Evolutionary conservation across 1,140 invertebrate genomes (phyloP), one percentile per base, ranked within the genome.

Genomic region (Eurosta solidaginis): DNA sequence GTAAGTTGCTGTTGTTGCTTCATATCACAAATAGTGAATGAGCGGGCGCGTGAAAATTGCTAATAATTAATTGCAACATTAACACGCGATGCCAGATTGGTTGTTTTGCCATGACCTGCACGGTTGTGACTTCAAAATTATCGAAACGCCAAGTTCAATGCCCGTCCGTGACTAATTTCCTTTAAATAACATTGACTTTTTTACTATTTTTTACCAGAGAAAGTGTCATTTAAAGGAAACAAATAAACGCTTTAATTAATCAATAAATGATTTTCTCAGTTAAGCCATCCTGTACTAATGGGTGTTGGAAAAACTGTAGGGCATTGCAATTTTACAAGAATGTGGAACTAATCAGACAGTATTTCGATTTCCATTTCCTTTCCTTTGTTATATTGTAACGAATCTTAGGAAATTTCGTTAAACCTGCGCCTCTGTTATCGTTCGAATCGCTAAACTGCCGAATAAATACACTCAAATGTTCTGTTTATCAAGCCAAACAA

Each of bases 131-230:
- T 68, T 68, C 59, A 68, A 68, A 17, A 40, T 20, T 17, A 20
- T 68, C 17, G 17, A 17, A 68, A 20, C 27, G 22, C 59, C 59
- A 68, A 33, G 59, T 68, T 68, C 59, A 68, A 68, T 68, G 59
- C 40, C 59, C 59, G 59, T 68, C 59, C 59, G 59, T 68, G 59
- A 68, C 59, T 68, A 68, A 40, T 68, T 68, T 68, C 20, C 59
- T 22, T 68, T 68, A 40, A 68, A 29, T 68, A 22, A 20, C 7
- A 40, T 33, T 68, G n/a, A 40, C 9, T 7, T 42, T 68, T 68
- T 68, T 20, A 12, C 6, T 2, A 68, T 36, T 68, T n/a, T 68
- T 68, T 68, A 20, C 36, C 20, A 68, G 59, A 33, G 59, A 68
- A 68, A 68, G 59, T 68, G 33, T 68, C n/a, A 68, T 40, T 20